Evolutionary conservation across 2,888 invertebrate genomes (phyloP).

Genomic region (Balanococcus diminutus): DNA sequence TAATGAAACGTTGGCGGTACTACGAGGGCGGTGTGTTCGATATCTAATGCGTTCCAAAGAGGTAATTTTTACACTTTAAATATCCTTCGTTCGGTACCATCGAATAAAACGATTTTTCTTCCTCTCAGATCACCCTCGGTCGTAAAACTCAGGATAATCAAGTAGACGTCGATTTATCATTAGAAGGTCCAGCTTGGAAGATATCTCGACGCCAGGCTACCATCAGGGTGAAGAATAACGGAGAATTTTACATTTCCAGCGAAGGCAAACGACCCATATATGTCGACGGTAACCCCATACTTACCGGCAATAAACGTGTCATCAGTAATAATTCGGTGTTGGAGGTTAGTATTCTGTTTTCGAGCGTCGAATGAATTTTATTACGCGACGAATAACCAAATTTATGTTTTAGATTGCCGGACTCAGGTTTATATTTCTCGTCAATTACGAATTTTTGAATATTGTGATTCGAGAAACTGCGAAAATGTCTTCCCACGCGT

Average conservation of each 20-base stretch:
- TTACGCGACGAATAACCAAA: not conserved
- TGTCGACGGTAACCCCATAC: conserved; percentile 89
- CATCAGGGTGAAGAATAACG: conserved; percentile 85
- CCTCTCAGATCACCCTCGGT: conserved; percentile 83
- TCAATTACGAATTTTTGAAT: conserved; percentile 89
- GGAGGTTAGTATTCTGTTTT: conserved; percentile 70
- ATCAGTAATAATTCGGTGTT: conserved; percentile 92
- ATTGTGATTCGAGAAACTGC: conserved; percentile 79
- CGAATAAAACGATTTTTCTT: not conserved
- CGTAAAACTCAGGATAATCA: conserved; percentile 84
- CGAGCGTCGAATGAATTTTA: not conserved
- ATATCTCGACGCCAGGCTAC: conserved; percentile 92
- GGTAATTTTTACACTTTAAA: conserved; percentile 61
- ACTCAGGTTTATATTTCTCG: conserved; percentile 88
- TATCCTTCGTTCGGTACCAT: not conserved
- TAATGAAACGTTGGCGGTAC: conserved; percentile 89
- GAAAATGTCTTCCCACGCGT: conserved; percentile 43
- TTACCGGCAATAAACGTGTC: conserved; percentile 86
- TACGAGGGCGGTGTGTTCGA: conserved; percentile 87
- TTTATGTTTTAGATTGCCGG: conserved; percentile 75
- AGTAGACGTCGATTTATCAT: conserved; percentile 90
- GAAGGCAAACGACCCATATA: conserved; percentile 94
- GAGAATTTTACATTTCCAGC: conserved; percentile 93
- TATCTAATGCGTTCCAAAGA: conserved; percentile 94
- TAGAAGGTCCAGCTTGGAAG: conserved; percentile 95